Evolutionary conservation across 2,113 vertebrate genomes (phyloP), one percentile per base, ranked within the genome.

Genomic region (Choloepus hoffmanni): DNA sequence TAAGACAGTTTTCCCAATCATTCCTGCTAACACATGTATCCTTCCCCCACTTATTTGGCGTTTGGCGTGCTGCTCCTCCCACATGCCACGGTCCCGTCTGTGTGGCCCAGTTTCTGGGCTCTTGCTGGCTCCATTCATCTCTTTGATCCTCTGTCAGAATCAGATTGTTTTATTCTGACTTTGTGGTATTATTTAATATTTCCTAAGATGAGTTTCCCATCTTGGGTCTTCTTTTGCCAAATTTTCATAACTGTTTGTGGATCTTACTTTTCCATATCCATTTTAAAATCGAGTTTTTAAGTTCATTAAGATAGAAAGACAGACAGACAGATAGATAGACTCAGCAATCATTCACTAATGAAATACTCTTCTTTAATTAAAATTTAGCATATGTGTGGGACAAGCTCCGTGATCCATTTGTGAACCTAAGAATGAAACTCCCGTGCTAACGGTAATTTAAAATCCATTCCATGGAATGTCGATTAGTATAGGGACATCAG

Each of bases 1-100:
- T 18, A 5, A 74, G 18, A 0, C 4, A 5, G 9, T 23, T 33
- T 77, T 53, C 88, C 53, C 50, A 11, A 11, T 36, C 0, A 0
- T 26, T 40, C 30, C 50, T 89, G 50, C 63, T 16, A 18, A 63
- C 53, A 58, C 14, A 4, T 28, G 5, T 3, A 0, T 26, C 12
- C 43, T 53, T 33, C 28, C 36, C 19, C 8, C 0, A 0, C 30
- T 36, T 50, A 2, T 30, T 7, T 36, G 19, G 21, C 3, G 26
- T 36, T 36, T 36, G 36, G 36, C 2, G 36, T 3, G 5, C 5
- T 4, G 3, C 9, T 16, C 10, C 6, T 55, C 12, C 45, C 19
- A 43, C 40, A 7, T 11, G 53, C 16, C 28, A 30, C 15, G 3
- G 0, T 55, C 53, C 33, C 40, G 55, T 45, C 36, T 48, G 13